phyloP scores from a whole-genome alignment of 2,888 invertebrate genomes.

The Junonia oenone region DNA sequence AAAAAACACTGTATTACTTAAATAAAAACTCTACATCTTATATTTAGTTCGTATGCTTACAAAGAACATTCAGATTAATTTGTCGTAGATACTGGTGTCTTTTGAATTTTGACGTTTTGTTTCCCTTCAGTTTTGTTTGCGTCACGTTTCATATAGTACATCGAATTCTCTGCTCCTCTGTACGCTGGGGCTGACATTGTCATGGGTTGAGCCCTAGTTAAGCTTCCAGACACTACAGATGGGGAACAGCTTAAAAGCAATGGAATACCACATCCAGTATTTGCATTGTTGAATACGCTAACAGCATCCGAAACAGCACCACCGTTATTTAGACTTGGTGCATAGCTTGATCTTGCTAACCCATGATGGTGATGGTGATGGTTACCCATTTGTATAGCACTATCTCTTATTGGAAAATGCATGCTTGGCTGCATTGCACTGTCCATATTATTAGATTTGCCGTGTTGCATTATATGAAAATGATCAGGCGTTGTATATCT shows the following conservation, averaged over 20 bases:
- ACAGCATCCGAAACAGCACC: conserved; percentile 39
- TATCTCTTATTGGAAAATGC: conserved; percentile 45
- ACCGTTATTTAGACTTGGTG: conserved; percentile 33
- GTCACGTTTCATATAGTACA: conserved; percentile 56
- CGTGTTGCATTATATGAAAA: conserved; percentile 33
- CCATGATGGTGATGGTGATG: conserved; percentile 35
- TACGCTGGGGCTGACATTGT: conserved; percentile 48
- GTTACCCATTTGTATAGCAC: conserved; percentile 45
- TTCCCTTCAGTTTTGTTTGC: conserved; percentile 38
- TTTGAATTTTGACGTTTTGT: conserved; percentile 28
- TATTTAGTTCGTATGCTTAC: conserved; percentile 5
- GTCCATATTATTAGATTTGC: conserved; percentile 44
- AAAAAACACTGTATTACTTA: not conserved
- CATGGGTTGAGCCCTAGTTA: conserved; percentile 46
- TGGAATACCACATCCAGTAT: conserved; percentile 60
- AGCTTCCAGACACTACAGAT: conserved; percentile 56
- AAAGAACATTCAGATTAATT: conserved; percentile 21
- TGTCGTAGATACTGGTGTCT: conserved; percentile 19
- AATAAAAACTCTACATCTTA: not conserved
- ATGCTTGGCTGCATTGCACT: conserved; percentile 38
- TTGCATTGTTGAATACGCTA: conserved; percentile 64
- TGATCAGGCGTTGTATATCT: conserved; percentile 21
- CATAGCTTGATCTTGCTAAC: conserved; percentile 44
- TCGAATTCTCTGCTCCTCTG: conserved; percentile 51
- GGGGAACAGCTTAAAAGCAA: conserved; percentile 67